Evolutionary conservation across 2,113 vertebrate genomes (phyloP), one percentile per base, ranked within the genome.

Genomic region (Octodon degus): DNA sequence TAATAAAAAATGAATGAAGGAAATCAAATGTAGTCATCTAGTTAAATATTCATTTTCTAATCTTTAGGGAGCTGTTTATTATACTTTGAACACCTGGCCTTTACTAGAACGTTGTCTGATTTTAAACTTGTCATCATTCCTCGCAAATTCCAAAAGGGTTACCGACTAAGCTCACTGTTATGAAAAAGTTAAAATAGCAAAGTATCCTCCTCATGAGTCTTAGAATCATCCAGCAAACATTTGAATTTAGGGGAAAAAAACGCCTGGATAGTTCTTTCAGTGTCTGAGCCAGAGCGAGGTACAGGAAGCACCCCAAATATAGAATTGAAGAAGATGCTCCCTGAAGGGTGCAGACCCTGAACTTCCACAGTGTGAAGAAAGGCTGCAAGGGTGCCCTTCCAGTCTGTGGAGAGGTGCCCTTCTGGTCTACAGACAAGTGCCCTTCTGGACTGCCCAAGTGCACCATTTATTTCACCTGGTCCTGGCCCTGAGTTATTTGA

Each of bases 31-130:
- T 89, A 98, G 96, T 97, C 97, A 98, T 98, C 97, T 98, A 89
- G 92, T 99, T 98, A 99, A 98, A 98, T 98, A 99, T 98, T 98
- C 96, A 98, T 99, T 98, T 98, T 97, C 96, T 96, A 97, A 97
- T 97, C 96, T 97, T 98, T 97, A 95, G 97, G 93, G 90, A 98
- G 79, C 83, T 53, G 97, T 98, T 98, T 98, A 98, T 97, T 98
- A 95, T 97, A 96, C 93, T 98, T 98, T 79, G 92, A 98, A 94
- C 96, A 97, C 93, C 96, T 94, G 96, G 97, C 91, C 96, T 94
- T 91, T 80, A 95, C 82, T 37, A 96, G 43, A 97, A 89, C 85
- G 55, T 63, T 90, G 93, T 95, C 95, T 93, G 95, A 80, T 95
- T 97, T 97, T 91, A 93, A 97, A 96, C 92, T 86, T 96, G 94